Conservation (phyloP, 2,113 vertebrate species). For the Dissostichus mawsoni region DNA sequence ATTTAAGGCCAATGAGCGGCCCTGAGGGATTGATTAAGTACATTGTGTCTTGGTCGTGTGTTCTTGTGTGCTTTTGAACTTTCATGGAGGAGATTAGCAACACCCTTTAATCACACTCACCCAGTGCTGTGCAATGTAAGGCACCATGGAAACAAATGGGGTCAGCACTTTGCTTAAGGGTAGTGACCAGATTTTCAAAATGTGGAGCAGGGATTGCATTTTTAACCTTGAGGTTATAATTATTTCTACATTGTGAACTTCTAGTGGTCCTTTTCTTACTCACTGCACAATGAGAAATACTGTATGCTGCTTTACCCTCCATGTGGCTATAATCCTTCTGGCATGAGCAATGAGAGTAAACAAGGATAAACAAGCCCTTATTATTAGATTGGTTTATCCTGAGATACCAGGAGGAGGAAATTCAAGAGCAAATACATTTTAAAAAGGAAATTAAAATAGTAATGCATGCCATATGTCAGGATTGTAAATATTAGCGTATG, state of each 20-base stretch:
- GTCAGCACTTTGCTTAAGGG: constrained; percentile 18
- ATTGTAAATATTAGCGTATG: neutral
- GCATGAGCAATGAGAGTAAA: neutral
- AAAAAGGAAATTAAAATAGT: neutral
- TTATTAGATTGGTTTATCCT: neutral
- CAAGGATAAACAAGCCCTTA: neutral
- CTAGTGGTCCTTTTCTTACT: neutral
- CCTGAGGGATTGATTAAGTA: neutral
- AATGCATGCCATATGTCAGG: neutral
- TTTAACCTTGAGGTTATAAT: constrained; percentile 3
- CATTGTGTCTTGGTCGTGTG: neutral
- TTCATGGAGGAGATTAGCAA: constrained; percentile 19
- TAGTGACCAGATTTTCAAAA: constrained; percentile 26
- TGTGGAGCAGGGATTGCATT: neutral
- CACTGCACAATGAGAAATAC: neutral
- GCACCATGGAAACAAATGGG: constrained; percentile 22
- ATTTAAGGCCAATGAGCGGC: constrained; percentile 16
- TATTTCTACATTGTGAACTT: constrained; percentile 2
- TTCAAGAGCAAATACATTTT: neutral
- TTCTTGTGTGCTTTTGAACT: constrained; percentile 12
- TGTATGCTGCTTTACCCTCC: constrained; percentile 4
- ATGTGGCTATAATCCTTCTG: constrained; percentile 13
- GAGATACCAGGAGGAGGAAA: neutral
- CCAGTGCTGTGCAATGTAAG: neutral
- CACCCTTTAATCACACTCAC: neutral